phyloP scores from a whole-genome alignment of 2,888 invertebrate genomes.

The Colletes collaris region DNA sequence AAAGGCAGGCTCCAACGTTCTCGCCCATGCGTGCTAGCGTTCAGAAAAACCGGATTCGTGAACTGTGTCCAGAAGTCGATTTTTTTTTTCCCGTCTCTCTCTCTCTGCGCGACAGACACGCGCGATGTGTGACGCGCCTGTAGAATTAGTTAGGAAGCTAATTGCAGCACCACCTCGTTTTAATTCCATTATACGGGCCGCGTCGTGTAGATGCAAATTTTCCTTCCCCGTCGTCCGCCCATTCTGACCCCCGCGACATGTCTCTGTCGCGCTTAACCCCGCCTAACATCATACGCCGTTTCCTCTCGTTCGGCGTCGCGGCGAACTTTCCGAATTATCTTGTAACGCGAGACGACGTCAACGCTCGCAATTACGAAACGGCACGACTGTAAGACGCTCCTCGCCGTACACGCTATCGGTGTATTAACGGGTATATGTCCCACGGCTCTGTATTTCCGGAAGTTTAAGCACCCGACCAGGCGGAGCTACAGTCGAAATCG shows the following conservation, averaged over 20 bases:
- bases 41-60: slow-evolving; percentile 11
- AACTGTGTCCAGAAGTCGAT: slow-evolving; percentile 11
- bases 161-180: slow-evolving; percentile 73
- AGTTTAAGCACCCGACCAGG: slow-evolving; percentile 48
- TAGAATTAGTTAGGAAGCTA: slow-evolving; percentile 70
- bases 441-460: slow-evolving; percentile 38
- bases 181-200: slow-evolving; percentile 75
- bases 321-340: slow-evolving; percentile 79
- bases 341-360: slow-evolving; percentile 74
- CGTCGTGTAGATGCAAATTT: slow-evolving; percentile 75
- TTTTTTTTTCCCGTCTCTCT: neutral
- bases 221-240: slow-evolving; percentile 10
- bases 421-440: slow-evolving; percentile 52
- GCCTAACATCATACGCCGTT: slow-evolving; percentile 29
- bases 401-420: slow-evolving; percentile 30
- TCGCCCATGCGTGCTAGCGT: neutral
- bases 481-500: slow-evolving; percentile 60
- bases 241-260: slow-evolving; percentile 12
- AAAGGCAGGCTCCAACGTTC: no score
- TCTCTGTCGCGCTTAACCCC: slow-evolving; percentile 39
- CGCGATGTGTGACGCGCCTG: slow-evolving; percentile 51
- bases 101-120: slow-evolving; percentile 24
- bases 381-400: slow-evolving; percentile 51
- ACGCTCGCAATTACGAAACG: slow-evolving; percentile 70
- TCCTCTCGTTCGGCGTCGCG: slow-evolving; percentile 23